Base-by-base conservation (phyloP, 1,140 invertebrate genomes). In the Phenacoccus solenopsis region DNA sequence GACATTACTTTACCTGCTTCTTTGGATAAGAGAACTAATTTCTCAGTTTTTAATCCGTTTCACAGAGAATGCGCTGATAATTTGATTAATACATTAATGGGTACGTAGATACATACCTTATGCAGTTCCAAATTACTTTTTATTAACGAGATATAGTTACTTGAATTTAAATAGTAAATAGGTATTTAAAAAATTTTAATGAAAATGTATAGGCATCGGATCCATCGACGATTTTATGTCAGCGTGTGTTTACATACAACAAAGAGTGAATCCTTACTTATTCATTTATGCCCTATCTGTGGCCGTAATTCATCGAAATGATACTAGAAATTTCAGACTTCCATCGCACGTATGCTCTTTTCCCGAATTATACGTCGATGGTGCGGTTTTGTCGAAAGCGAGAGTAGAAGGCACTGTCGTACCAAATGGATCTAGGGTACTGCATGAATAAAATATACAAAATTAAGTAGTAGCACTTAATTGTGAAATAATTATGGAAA, bases 231-330 rank as follows among this genome's bases (percentile, higher is more conserved):
- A 90, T 69, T 82, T 91, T 30, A 76, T 85, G 70, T 88, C 88
- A 0, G 78, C 88, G 10, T 83, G 85, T 9, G 84, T 87, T 1
- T 91, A 87, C 75, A 86, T 85, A 71, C 84, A 88, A 38, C 86
- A 90, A 75, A 84, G 87, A 22, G 77, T 90, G 30, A 91, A 91
- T 77, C 86, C 88, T 0, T 86, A 88, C 75, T 78, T 91, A 79
- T 91, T 90, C 79, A 87, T 89, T 77, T 91, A 91, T 76, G 85
- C 86, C 7, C 78, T 87, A 1, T 88, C 88, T 0, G 89, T 91
- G 22, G 88, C 88, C 0, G 80, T 90, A 27, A 75, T 90, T 56
- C 88, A 91, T 81, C 85, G 88, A 25, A 80, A 82, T 0, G 90
- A 92, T 74, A 91, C 89, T 0, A 87, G 87, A 75, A 81, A 86